Evolutionary conservation across 2,888 invertebrate genomes (phyloP), one percentile per base, ranked within the genome.

Genomic region (Drosophila neonasuta): DNA sequence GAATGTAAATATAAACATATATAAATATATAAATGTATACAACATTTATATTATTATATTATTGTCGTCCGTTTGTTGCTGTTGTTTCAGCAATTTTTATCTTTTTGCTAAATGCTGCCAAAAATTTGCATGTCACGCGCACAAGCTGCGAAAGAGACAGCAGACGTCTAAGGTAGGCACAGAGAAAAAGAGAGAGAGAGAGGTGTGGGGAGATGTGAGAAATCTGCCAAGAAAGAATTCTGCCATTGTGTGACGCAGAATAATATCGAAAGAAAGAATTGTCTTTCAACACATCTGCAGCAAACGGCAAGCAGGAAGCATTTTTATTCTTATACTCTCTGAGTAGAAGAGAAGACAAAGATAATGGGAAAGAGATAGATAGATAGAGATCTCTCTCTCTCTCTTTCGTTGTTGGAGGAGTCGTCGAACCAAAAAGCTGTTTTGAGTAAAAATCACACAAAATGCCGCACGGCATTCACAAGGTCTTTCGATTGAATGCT

Each of bases 91-190:
- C 39, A 59, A 45, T 60, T 73, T 73, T 63, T 63, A 36, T 57
- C 62, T 68, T 59, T 68, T 45, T 44, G 54, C 54, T 44, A 67
- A 68, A 70, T 74, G 71, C 59, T 86, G 86, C 81, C 86, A 87
- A 86, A 86, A 85, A 70, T 49, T 51, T 44, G 68, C 70, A 39
- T 71, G 81, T 81, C 81, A 81, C 86, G 87, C 87, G 87, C 81
- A 64, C 73, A 66, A 68, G 65, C 63, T 61, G 45, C 60, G 52
- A 41, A 44, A 30, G 48, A 41, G 44, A 51, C 20, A 20, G 5
- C 20, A 20, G 39, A 8, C 5, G 36, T 36, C 32, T 9, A 32
- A 32, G 24, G 24, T 24, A 30, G 48, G 34, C 42, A 50, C n/a
- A 17, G 32, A 9, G 29, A 9, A 4, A 10, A 6, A 2, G 15